Base-by-base conservation (phyloP, 2,888 invertebrate species). In the Microctonus brassicae region DNA sequence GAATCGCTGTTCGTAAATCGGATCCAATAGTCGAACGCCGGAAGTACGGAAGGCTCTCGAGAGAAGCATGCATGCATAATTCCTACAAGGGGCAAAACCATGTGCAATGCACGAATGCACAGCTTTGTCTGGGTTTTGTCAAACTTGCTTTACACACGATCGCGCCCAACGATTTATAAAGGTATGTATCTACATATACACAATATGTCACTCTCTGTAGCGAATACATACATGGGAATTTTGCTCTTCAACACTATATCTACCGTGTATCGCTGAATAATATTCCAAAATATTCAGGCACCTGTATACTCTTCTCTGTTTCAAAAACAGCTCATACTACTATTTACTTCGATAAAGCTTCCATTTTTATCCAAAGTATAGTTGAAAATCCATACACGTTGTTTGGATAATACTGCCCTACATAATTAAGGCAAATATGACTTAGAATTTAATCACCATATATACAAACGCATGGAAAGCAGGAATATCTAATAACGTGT, bases 11-110 rank as follows among this genome's bases (percentile, higher is more conserved):
- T 66, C 69, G 67, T 77, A 68, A 75, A 69, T 69, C 72, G 57
- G 60, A 64, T 66, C 36, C 71, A 69, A 75, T 73, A 76, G 74
- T 58, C 33, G 69, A 72, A 74, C 63, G 63, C 76, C 77, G 80
- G 75, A 77, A 77, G 76, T 75, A 75, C 65, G 73, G 76, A 74
- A 77, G 73, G 65, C 63, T 39, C 60, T 74, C 64, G 68, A 57
- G 75, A 75, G 75, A 74, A 73, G 77, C 76, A 79, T 78, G 78
- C 79, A 79, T 77, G 78, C 78, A 77, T 78, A 78, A 80, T 80
- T 78, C 79, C 76, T 72, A 69, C 73, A 70, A 76, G 77, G 71
- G 60, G 17, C 20, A 60, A 42, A 36, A 69, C 68, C 70, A 71
- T 70, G 67, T 73, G 73, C 71, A 66, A 17, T 47, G 47, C 47